phyloP scores from a whole-genome alignment of 2,888 invertebrate genomes.

The Plebejus argus region DNA sequence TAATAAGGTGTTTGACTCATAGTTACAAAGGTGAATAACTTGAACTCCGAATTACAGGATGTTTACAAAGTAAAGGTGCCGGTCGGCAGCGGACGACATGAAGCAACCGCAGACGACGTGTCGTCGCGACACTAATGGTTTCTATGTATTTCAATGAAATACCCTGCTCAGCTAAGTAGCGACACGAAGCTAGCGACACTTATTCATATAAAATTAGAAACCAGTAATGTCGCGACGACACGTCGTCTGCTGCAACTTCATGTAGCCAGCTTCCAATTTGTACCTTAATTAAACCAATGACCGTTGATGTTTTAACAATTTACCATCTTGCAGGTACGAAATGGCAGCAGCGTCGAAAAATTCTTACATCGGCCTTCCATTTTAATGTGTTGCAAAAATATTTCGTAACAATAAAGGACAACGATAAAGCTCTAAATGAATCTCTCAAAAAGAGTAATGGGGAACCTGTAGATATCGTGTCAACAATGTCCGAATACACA shows the following conservation, averaged over 20 bases:
- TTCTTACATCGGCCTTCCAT: conserved; percentile 84
- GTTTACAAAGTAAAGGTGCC: neutral
- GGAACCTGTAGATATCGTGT: conserved; percentile 16
- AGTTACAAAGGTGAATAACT: neutral
- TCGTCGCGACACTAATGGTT: too few relatives aligned
- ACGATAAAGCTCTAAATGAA: conserved; percentile 51
- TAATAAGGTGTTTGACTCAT: neutral
- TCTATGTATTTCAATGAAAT: too few relatives aligned
- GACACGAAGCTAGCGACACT: too few relatives aligned
- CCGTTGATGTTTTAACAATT: neutral
- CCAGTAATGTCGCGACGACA: too few relatives aligned
- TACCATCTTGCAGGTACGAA: conserved; percentile 62
- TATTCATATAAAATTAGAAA: too few relatives aligned
- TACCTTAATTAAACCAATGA: too few relatives aligned
- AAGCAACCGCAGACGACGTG: too few relatives aligned
- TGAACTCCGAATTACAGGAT: neutral
- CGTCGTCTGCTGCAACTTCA: too few relatives aligned
- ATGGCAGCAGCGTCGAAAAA: conserved; percentile 82
- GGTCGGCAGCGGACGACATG: too few relatives aligned
- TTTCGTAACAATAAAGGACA: conserved; percentile 60
- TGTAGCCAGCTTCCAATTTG: too few relatives aligned
- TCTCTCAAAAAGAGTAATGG: conserved; percentile 34
- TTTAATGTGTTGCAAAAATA: conserved; percentile 80
- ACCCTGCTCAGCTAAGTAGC: too few relatives aligned
- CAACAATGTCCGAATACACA: conserved; percentile 73